A percentile compares a stretch with the other conserved stretches of the same genome.
Conservation (phyloP, 2,888 invertebrate genomes). For the Aphidoletes aphidimyza region DNA sequence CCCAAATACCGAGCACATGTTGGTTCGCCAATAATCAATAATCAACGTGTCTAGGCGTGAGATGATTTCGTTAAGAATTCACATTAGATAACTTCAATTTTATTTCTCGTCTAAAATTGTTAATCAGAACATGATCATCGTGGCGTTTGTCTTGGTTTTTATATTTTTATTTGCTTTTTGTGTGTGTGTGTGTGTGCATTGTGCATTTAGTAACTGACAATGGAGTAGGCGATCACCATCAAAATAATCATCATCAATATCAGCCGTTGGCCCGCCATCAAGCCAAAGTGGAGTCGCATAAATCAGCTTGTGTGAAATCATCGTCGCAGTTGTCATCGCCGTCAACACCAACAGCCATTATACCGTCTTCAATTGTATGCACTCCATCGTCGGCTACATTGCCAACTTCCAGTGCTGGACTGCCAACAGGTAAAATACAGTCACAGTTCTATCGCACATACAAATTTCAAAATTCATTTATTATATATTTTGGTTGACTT, state of each 20-base stretch:
- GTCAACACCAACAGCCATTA: slow-evolving; percentile 13
- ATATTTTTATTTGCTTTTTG: not conserved
- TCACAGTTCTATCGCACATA: not conserved
- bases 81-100: no score
- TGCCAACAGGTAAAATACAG: not conserved
- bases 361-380: slow-evolving; percentile 21
- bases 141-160: not conserved
- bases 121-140: no score
- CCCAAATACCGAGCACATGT: no score
- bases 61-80: no score
- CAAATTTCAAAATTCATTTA: slow-evolving; percentile 18
- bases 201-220: slow-evolving; percentile 5
- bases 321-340: slow-evolving; percentile 50
- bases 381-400: slow-evolving; percentile 8
- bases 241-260: slow-evolving; percentile 43
- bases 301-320: not conserved
- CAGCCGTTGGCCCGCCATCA: slow-evolving; percentile 31
- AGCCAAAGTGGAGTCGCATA: not conserved
- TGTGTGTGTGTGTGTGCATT: not conserved
- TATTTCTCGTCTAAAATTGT: no score
- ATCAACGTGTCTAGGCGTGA: no score
- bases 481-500: not conserved
- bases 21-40: no score
- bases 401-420: not conserved
- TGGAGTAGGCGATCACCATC: slow-evolving; percentile 54